Percentiles rank a stretch among this genome's conserved stretches.
Evolutionary conservation across 2,888 invertebrate species (phyloP).

Genomic region (Eurytoma californica): DNA sequence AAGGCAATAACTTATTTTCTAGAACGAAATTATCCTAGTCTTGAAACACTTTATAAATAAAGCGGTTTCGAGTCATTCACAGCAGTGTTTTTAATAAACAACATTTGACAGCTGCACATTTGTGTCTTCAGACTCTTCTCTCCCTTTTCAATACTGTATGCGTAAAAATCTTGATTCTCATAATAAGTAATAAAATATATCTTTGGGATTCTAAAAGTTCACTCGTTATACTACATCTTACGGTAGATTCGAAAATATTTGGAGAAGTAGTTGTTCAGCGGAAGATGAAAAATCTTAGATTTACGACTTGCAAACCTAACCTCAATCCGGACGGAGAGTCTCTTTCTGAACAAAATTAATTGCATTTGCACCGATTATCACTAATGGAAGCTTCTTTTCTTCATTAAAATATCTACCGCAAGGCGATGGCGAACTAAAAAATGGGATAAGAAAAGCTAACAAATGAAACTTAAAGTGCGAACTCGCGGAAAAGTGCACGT

Average conservation of each 20-base stretch:
- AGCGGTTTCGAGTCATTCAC: neutral
- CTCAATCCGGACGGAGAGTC: conserved; percentile 17
- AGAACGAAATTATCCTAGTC: conserved; percentile 12
- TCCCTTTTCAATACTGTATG: conserved; percentile 39
- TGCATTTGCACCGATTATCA: neutral
- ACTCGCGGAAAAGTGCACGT: conserved; percentile 29
- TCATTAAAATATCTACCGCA: neutral
- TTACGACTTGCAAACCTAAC: conserved; percentile 28
- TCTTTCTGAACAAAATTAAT: neutral
- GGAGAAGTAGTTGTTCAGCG: too few species aligned
- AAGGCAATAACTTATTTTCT: conserved; percentile 4
- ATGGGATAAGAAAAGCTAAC: conserved; percentile 9
- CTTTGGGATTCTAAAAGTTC: too few species aligned
- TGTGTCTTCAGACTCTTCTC: conserved; percentile 41
- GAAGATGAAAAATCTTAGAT: neutral
- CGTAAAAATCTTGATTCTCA: neutral
- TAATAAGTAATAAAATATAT: neutral
- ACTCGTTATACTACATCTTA: too few species aligned
- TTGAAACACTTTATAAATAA: neutral
- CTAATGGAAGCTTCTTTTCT: neutral
- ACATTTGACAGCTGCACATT: conserved; percentile 55
- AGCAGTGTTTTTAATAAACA: conserved; percentile 25
- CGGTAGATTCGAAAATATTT: too few species aligned
- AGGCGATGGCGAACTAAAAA: neutral
- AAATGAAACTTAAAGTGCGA: conserved; percentile 19